A percentile compares a stretch with the other conserved stretches of the same genome.
Conservation (phyloP, 2,113 vertebrate genomes). For the Potamarius usumacintae region DNA sequence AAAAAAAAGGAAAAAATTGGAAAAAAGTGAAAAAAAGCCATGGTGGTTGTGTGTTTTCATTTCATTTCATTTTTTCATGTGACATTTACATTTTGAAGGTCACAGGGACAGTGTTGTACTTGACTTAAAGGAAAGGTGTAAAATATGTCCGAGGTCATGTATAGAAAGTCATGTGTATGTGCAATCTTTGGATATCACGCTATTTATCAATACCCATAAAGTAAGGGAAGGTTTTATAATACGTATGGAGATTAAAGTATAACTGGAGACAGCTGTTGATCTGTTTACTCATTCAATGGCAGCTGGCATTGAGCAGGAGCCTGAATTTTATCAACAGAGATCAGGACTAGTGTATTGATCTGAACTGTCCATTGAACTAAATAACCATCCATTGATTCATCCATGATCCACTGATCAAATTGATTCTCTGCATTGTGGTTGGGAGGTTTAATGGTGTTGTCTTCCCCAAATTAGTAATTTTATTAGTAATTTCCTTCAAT, state of each 20-base stretch:
- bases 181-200: neutral
- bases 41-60: no score
- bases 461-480: neutral
- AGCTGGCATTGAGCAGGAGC: constrained; percentile 2
- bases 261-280: constrained; percentile 18
- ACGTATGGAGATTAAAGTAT: constrained; percentile 1
- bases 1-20: neutral
- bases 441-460: neutral
- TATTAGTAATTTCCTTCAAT: no score
- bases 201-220: constrained; percentile 19
- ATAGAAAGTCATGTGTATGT: neutral
- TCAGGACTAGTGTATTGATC: neutral
- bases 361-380: neutral
- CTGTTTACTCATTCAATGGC: constrained; percentile 3
- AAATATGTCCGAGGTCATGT: neutral
- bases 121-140: neutral
- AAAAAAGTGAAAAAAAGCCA: no score
- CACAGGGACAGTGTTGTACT: neutral
- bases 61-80: no score
- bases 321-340: neutral
- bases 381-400: neutral
- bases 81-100: neutral
- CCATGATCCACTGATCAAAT: neutral
- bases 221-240: constrained; percentile 9
- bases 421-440: neutral